Base-by-base conservation (phyloP, 1,140 invertebrate species). In the Drosophila melanica region DNA sequence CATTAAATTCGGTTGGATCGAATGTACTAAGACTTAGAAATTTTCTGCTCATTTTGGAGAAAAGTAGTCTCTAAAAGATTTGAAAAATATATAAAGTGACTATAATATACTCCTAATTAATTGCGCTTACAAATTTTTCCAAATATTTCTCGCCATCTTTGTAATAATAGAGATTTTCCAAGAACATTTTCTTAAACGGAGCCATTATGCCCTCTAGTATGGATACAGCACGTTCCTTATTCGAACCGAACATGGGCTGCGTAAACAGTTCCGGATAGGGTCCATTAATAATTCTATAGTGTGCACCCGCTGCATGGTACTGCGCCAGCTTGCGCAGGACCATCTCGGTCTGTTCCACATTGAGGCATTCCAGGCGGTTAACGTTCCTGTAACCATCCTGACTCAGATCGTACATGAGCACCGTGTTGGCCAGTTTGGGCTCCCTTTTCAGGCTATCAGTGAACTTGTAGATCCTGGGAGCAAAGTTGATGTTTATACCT, bases 241-340 rank as follows among this genome's bases (percentile, higher is more conserved):
- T 58, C n/a, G 67, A 42, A 0, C 54, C 47, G 37, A 90, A 74
- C 57, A 89, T 82, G 14, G 66, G 50, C 16, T 82, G 68, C 12
- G 77, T 76, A 10, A 90, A 69, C 0, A 68, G n/a, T 14, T 80
- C 71, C 1, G 58, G 12, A 53, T 77, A 90, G 3, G 76, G 81
- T 42, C 90, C 90, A 33, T 90, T 44, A 0, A 77, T 57, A 3
- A 14, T 10, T 0, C 37, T 63, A 18, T 8, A 75, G 9, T 75
- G 67, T n/a, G 90, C 85, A 0, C 90, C 86, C 3, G 89, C 78
- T 1, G 94, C 94, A 75, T 95, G 94, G 70, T 94, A 94, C 16
- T 93, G 93, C 0, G 93, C 94, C 27, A 94, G 69, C 18, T 92
- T 92, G 12, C 92, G 92, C 0, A 94, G 82, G 0, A 93, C 92